A percentile compares a stretch with the other conserved stretches of the same genome.
Conservation (phyloP, 2,113 vertebrate genomes). For the Myrmophylax atrothorax region DNA sequence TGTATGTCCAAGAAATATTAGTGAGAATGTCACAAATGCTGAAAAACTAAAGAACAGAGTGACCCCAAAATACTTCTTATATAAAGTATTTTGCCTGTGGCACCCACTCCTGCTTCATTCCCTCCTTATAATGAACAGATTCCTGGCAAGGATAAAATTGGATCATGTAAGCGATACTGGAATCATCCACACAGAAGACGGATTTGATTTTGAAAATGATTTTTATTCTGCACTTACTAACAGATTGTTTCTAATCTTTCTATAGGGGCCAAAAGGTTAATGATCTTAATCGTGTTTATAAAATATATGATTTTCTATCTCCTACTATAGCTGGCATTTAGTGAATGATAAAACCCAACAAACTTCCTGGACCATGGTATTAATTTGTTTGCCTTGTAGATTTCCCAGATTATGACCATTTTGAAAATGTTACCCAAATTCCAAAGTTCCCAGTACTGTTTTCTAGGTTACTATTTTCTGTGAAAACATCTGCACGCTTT, state of each 20-base stretch:
- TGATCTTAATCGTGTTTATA: neutral
- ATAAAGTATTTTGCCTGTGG: neutral
- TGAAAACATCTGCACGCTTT: accelerated
- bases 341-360: neutral
- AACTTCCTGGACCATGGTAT: neutral
- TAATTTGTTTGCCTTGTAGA: neutral
- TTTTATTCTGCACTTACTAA: neutral
- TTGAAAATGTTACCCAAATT: neutral
- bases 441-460: neutral
- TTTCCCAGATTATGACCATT: neutral
- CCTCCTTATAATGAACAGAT: neutral
- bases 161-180: neutral
- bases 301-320: neutral
- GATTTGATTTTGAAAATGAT: neutral
- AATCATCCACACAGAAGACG: neutral
- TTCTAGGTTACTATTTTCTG: neutral
- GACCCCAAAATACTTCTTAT: neutral
- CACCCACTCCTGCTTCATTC: neutral
- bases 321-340: neutral
- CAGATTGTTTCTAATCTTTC: neutral
- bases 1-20: neutral
- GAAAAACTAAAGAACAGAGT: neutral
- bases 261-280: neutral
- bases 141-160: neutral
- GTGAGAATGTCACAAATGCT: neutral